Percentiles rank a stretch among this genome's conserved stretches.
Conservation (phyloP, 2,888 invertebrate genomes). For the Chelonus formosanus region DNA sequence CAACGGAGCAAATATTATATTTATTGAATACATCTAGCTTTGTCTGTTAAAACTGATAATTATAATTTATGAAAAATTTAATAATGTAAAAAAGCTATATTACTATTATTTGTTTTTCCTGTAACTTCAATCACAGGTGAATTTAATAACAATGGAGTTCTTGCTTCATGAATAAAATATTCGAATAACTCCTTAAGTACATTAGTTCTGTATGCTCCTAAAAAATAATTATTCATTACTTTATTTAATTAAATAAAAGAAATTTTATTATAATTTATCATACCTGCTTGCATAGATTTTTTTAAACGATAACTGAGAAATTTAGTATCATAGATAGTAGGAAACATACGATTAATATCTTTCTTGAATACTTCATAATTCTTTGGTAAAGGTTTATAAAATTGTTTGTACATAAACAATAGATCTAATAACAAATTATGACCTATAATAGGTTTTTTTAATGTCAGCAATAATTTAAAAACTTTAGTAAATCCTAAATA, state of each 20-base stretch:
- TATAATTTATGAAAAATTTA: no score
- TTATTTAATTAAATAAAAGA: no score
- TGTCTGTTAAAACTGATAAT: no score
- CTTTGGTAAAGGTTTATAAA: constrained; percentile 75
- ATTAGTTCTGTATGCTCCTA: no score
- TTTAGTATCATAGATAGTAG: constrained; percentile 79
- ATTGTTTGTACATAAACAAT: constrained; percentile 76
- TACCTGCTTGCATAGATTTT: constrained; percentile 59
- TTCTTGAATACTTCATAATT: constrained; percentile 47
- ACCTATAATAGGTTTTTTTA: constrained; percentile 77
- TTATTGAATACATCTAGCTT: neutral
- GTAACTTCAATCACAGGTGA: no score
- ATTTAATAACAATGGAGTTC: no score
- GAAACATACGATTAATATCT: constrained; percentile 68
- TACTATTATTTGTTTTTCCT: no score
- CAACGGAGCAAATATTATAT: constrained; percentile 17
- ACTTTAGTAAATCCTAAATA: constrained; percentile 75
- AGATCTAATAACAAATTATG: constrained; percentile 80
- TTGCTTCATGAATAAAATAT: no score
- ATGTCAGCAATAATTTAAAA: constrained; percentile 69
- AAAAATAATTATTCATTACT: no score
- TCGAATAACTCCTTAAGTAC: no score
- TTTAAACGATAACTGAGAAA: constrained; percentile 71
- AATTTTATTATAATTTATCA: constrained; percentile 5
- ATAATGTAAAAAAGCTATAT: no score